A percentile compares a stretch with the other conserved stretches of the same genome.
Conservation (phyloP, 2,888 invertebrate genomes). For the Abrostola triplasia region DNA sequence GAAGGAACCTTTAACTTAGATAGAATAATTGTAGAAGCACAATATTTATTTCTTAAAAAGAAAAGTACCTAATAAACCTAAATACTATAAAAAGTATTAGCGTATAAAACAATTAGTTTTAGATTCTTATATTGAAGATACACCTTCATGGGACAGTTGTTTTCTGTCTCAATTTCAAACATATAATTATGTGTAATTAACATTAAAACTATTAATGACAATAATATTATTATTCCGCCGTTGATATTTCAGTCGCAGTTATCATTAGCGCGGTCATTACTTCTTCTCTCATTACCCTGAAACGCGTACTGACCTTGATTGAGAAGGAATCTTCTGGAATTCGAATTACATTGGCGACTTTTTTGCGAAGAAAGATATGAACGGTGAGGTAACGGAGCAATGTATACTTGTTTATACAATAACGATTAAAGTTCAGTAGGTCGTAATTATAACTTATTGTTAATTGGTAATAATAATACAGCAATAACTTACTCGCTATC, state of each 20-base stretch:
- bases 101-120: neutral
- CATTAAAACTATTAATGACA: conserved; percentile 54
- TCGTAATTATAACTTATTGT: conserved; percentile 41
- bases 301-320: conserved; percentile 9
- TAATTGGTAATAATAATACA: conserved; percentile 55
- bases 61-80: too few relatives aligned
- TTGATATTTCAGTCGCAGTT: conserved; percentile 62
- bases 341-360: conserved; percentile 47
- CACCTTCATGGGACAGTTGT: neutral
- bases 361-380: neutral
- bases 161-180: conserved; percentile 9
- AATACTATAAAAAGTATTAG: neutral
- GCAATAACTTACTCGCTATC: conserved; percentile 65
- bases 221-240: conserved; percentile 44
- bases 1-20: too few relatives aligned
- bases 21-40: too few relatives aligned
- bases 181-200: conserved; percentile 39
- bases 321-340: conserved; percentile 37
- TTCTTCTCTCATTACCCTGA: conserved; percentile 52
- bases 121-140: neutral
- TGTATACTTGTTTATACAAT: conserved; percentile 50
- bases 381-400: conserved; percentile 37
- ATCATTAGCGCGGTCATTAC: conserved; percentile 72
- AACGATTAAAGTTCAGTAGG: conserved; percentile 59
- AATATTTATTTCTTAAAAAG: too few relatives aligned